phyloP scores from a whole-genome alignment of 2,113 vertebrate species.

The Charina bottae region DNA sequence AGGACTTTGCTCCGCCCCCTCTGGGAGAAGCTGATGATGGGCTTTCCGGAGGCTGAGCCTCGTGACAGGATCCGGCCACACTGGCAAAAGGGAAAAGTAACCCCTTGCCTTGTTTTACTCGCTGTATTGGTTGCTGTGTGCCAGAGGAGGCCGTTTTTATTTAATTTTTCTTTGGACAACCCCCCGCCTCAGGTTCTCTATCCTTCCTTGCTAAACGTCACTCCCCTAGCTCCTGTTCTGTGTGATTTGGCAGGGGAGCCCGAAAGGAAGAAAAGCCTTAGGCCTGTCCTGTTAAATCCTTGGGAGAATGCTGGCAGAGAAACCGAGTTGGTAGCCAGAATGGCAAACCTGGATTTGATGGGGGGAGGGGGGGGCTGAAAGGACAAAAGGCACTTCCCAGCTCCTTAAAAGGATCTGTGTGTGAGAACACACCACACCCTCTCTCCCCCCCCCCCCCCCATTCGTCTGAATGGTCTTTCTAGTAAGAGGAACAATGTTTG shows the following conservation, averaged over 20 bases:
- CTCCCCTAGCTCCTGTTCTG: neutral
- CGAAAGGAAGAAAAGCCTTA: neutral
- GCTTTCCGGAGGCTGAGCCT: neutral
- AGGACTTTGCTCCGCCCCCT: neutral
- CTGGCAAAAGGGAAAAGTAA: neutral
- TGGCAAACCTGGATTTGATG: neutral
- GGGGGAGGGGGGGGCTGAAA: neutral
- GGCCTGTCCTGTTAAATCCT: neutral
- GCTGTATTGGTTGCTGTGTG: neutral
- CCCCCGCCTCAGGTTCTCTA: neutral
- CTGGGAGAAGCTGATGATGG: neutral
- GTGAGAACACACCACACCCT: neutral
- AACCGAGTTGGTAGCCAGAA: neutral
- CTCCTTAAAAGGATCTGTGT: neutral
- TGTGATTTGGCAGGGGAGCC: neutral
- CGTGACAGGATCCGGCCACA: neutral
- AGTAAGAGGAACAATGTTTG: neutral
- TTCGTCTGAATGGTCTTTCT: neutral
- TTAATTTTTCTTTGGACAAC: neutral
- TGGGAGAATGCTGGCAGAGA: neutral
- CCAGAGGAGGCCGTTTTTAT: neutral
- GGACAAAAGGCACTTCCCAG: neutral
- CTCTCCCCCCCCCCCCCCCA: neutral
- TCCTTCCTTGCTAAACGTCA: neutral
- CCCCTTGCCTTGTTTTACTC: neutral